These are phyloP conservation scores for Diorhabda elongata DNA, from an alignment of 1,140 invertebrate genomes.

Conservation along the genomic window DNA sequence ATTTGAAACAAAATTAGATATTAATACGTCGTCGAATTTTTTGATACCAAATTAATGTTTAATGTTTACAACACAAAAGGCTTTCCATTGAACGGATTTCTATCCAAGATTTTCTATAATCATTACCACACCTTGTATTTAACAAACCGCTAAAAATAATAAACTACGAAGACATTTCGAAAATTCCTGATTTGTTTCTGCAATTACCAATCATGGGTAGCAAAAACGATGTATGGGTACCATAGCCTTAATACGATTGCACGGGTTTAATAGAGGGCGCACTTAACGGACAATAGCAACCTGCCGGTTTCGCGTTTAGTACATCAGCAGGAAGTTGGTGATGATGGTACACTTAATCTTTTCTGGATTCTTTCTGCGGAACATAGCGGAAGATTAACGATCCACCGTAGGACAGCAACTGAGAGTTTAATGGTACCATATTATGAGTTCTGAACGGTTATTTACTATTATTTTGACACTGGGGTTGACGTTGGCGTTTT, in stretches of 20 bases:
- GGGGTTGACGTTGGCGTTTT: neutral
- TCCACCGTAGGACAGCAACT: neutral
- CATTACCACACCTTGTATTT: too few species aligned
- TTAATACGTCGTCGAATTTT: too few species aligned
- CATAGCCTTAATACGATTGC: neutral
- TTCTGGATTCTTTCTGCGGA: constrained; percentile 1
- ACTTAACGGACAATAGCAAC: neutral
- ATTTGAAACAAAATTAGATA: too few species aligned
- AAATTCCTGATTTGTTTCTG: neutral
- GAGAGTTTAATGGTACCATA: neutral
- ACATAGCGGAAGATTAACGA: neutral
- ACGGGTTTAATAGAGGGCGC: neutral
- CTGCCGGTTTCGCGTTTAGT: neutral
- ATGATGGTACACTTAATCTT: constrained; percentile 2
- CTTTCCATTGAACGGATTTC: too few species aligned
- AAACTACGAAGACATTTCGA: too few species aligned
- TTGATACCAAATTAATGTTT: too few species aligned
- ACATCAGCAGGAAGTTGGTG: neutral
- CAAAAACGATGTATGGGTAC: neutral
- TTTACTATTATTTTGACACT: neutral
- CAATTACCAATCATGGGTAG: neutral
- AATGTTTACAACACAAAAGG: too few species aligned
- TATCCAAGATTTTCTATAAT: too few species aligned
- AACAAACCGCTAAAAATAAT: too few species aligned
- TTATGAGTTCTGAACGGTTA: neutral